These are phyloP conservation scores for Melanotaenia parkinsoni DNA, from an alignment of 2,797 vertebrate genomes.

Conservation along the genomic window DNA sequence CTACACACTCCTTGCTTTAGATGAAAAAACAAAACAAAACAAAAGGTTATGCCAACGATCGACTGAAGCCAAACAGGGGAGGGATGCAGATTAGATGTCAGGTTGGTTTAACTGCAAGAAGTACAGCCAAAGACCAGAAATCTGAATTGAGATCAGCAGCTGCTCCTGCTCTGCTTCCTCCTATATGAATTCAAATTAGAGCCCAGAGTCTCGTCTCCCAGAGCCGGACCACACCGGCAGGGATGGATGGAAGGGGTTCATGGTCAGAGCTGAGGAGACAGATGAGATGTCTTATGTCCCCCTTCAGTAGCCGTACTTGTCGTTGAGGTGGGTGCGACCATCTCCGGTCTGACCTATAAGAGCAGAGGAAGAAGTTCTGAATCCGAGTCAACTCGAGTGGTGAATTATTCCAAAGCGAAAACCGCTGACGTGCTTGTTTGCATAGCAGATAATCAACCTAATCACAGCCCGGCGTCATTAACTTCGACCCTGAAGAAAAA, in stretches of 20 bases:
- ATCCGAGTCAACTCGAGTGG: neutral
- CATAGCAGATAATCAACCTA: slow-evolving; percentile 5
- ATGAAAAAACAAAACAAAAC: slow-evolving; percentile 24
- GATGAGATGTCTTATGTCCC: neutral
- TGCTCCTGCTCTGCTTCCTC: slow-evolving; percentile 13
- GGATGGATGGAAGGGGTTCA: slow-evolving; percentile 22
- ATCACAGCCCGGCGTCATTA: neutral
- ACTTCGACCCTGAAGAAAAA: slow-evolving; percentile 16
- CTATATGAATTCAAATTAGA: slow-evolving; percentile 26
- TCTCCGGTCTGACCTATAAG: slow-evolving; percentile 92
- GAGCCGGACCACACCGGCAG: neutral
- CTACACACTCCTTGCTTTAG: slow-evolving; percentile 55
- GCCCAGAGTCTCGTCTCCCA: slow-evolving; percentile 26
- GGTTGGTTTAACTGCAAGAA: slow-evolving; percentile 57
- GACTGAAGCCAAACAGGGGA: slow-evolving; percentile 61
- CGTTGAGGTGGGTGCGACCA: slow-evolving; percentile 95
- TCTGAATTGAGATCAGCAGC: slow-evolving; percentile 53
- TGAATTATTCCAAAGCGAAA: neutral
- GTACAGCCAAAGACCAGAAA: slow-evolving; percentile 48
- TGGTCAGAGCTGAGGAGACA: slow-evolving; percentile 17
- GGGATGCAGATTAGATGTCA: slow-evolving; percentile 63
- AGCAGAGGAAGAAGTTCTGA: neutral
- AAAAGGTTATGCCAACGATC: slow-evolving; percentile 65
- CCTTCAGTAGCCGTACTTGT: slow-evolving; percentile 94
- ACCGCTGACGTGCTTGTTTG: neutral